These are phyloP conservation scores for Nannospalax galili DNA, from an alignment of 2,113 vertebrate species.

Conservation along the genomic window DNA sequence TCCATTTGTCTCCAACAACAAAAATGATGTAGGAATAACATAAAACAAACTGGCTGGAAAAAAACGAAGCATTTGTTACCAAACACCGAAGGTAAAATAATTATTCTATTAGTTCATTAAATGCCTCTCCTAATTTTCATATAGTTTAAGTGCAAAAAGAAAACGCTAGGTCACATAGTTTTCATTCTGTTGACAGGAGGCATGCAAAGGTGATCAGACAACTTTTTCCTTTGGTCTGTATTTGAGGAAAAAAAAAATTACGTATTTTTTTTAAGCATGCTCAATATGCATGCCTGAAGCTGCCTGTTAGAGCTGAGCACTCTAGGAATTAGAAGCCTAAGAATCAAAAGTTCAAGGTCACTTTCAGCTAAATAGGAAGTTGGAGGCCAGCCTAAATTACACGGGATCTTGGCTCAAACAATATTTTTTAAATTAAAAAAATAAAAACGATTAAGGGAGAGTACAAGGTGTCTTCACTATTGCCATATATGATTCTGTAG, in stretches of 20 bases:
- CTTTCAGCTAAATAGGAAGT: background rate
- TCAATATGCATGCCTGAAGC: background rate
- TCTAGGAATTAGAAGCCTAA: background rate
- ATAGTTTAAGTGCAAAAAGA: background rate
- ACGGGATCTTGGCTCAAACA: background rate
- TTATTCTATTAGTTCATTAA: background rate
- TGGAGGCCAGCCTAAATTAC: background rate
- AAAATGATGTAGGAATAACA: conserved; percentile 53
- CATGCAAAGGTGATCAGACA: background rate
- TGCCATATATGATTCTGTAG: background rate
- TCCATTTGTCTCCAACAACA: background rate
- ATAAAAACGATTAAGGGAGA: background rate
- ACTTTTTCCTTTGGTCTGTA: background rate
- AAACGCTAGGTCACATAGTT: background rate
- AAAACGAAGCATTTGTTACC: background rate
- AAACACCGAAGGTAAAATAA: background rate
- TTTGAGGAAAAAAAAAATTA: background rate
- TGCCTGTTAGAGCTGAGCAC: background rate
- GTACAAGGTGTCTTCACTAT: background rate
- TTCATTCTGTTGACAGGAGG: background rate
- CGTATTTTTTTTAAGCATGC: background rate
- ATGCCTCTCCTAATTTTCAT: background rate
- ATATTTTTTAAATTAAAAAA: background rate
- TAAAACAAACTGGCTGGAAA: conserved; percentile 16
- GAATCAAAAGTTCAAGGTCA: background rate